Percentiles rank a stretch among this genome's conserved stretches.
phyloP scores from a whole-genome alignment of 2,888 invertebrate genomes.

The Dryomyza anilis region DNA sequence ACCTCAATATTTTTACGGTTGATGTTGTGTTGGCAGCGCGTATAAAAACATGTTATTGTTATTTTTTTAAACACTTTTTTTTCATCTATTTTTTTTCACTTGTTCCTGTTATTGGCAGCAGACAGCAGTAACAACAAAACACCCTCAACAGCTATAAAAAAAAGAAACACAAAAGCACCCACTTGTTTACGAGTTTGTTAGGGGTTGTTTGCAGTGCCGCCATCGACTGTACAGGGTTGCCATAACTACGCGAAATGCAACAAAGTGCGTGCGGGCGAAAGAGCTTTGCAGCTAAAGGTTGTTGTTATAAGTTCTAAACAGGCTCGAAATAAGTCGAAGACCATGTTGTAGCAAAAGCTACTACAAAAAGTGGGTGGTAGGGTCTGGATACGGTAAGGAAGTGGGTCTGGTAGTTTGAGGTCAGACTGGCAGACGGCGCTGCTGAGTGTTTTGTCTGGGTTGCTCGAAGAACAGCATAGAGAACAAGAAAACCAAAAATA shows the following conservation, averaged over 20 bases:
- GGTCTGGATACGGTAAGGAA: too few species aligned
- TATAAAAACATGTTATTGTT: background rate
- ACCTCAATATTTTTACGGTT: constrained; percentile 53
- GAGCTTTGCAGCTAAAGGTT: background rate
- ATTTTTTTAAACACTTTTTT: background rate
- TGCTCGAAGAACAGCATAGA: too few species aligned
- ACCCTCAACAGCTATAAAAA: background rate
- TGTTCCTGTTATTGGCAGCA: background rate
- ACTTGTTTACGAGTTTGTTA: background rate
- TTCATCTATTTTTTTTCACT: background rate
- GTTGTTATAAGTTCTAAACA: too few species aligned
- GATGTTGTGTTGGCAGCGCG: constrained; percentile 26
- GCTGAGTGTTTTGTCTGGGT: too few species aligned
- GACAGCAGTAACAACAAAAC: background rate
- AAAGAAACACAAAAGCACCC: background rate
- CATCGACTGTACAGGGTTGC: constrained; percentile 3
- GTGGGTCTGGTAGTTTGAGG: too few species aligned
- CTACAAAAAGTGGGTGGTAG: too few species aligned
- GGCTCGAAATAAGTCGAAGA: too few species aligned
- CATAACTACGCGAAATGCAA: background rate
- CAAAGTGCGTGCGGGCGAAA: too few species aligned
- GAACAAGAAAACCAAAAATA: too few species aligned
- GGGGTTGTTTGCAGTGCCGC: background rate
- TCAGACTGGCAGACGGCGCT: too few species aligned
- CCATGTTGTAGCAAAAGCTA: too few species aligned